phyloP scores from a whole-genome alignment of 2,888 invertebrate genomes.

The Microplitis manilae region DNA sequence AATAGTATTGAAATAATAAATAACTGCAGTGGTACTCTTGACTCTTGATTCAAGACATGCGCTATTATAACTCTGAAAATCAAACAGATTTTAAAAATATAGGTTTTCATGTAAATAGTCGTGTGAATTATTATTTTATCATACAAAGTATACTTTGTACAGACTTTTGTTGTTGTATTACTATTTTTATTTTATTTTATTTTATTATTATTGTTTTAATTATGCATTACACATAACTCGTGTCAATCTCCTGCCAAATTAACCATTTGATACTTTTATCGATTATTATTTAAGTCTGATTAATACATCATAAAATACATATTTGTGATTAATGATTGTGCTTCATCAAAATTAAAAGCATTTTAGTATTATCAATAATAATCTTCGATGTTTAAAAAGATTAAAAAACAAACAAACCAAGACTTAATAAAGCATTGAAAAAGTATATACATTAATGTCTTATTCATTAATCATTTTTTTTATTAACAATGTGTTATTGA shows the following conservation, averaged over 20 bases:
- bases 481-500: constrained; percentile 22
- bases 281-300: neutral
- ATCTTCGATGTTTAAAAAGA: constrained; percentile 20
- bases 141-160: constrained; percentile 34
- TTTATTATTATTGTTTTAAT: constrained; percentile 9
- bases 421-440: neutral
- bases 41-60: constrained; percentile 11
- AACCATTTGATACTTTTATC: constrained; percentile 15
- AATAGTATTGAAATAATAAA: constrained; percentile 15
- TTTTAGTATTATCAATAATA: constrained; percentile 2
- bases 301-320: neutral
- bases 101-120: constrained; percentile 41
- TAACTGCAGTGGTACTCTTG: constrained; percentile 16
- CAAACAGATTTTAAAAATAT: neutral
- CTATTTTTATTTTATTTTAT: constrained; percentile 15
- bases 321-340: constrained; percentile 1
- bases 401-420: constrained; percentile 2
- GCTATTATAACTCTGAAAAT: neutral
- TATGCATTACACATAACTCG: constrained; percentile 19
- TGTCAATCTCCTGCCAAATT: constrained; percentile 33
- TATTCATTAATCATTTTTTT: neutral
- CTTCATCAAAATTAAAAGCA: constrained; percentile 3
- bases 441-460: constrained; percentile 17
- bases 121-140: constrained; percentile 35
- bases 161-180: constrained; percentile 31